Evolutionary conservation across 2,888 invertebrate species (phyloP), one percentile per base, ranked within the genome.

Genomic region (Panopea generosa): DNA sequence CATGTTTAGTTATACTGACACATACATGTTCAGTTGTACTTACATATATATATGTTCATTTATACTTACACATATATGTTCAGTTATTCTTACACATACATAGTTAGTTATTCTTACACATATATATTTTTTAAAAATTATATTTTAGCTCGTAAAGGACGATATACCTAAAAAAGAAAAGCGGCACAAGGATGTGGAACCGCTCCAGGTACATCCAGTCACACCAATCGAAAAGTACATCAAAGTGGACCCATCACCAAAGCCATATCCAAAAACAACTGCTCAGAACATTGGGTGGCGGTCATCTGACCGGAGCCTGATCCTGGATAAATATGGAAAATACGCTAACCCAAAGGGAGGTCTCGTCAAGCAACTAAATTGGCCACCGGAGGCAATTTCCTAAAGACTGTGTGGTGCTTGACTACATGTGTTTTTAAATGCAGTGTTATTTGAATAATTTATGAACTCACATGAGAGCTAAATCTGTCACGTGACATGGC

Each of bases 291-390:
- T 92, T 18, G 92, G 92, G 11, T 92, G 92, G 92, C 73, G 92
- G 50, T 92, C 91, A 2, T 83, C 88, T 4, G 83, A 87, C 22
- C 68, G 52, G n/a, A 56, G 66, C 0, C 83, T 89, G 26, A 84
- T 84, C 3, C 80, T 92, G 40, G 92, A 92, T 73, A 86, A 86
- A 66, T 92, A 92, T 70, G 92, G 92, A 27, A 82, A 85, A 63
- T 92, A 92, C 79, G 89, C 90, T 18, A 89, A 87, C 49, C 89
- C 90, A 16, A 90, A 90, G 74, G 92, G 92, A 7, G 89, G 89
- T 11, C 86, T 92, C 38, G 75, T 92, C 0, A 87, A 86, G 65
- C 90, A 91, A 67, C 84, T 92, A 20, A 91, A 92, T 61, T 92
- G 92, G 92, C 92, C 92, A 16, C 73, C 77, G 11, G 92, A 92